Conservation (phyloP, 2,888 invertebrate species). For the Pollenia labialis region DNA sequence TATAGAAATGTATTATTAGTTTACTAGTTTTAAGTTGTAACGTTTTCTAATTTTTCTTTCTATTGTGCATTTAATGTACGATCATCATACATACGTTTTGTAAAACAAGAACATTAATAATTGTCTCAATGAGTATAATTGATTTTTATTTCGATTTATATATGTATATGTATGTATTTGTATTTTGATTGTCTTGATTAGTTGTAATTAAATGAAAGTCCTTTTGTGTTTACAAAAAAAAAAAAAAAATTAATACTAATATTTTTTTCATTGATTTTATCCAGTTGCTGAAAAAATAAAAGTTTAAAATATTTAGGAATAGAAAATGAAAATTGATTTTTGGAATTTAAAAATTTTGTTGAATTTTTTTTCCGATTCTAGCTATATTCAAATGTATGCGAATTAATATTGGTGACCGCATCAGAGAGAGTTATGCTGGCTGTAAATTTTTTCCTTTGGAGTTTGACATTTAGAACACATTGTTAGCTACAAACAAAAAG, state of each 20-base stretch:
- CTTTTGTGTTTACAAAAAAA: constrained; percentile 3
- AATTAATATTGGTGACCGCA: no score
- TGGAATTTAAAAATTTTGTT: no score
- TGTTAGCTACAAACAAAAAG: no score
- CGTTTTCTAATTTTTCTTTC: background rate
- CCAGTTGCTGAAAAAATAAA: constrained; percentile 37
- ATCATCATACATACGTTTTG: constrained; percentile 39
- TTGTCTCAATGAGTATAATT: constrained; percentile 6
- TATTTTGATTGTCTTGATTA: constrained; percentile 19
- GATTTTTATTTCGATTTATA: constrained; percentile 25
- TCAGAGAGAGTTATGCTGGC: no score
- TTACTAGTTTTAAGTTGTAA: constrained; percentile 45
- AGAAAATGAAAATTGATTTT: background rate
- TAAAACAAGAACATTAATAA: constrained; percentile 24
- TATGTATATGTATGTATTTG: background rate
- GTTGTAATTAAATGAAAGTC: background rate
- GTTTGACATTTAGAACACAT: no score
- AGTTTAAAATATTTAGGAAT: background rate
- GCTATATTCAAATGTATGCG: no score
- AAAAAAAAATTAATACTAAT: background rate
- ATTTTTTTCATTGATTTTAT: constrained; percentile 21
- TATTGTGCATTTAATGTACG: constrained; percentile 67
- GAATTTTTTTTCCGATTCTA: no score
- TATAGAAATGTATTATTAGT: background rate
- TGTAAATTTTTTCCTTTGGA: no score